Evolutionary conservation across 2,797 vertebrate genomes (phyloP).

Genomic region (Gouania willdenowi): DNA sequence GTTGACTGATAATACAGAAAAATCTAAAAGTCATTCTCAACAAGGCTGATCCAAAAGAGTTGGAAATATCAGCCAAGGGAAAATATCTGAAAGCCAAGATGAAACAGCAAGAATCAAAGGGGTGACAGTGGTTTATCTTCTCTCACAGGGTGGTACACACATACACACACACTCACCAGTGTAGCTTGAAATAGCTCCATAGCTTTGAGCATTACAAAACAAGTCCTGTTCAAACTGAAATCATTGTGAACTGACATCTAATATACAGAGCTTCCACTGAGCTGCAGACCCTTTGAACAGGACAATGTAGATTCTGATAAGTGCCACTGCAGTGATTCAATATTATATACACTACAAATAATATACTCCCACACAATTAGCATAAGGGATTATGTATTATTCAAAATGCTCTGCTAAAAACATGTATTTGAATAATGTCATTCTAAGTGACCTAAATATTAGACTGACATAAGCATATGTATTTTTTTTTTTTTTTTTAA

Average conservation of each 20-base stretch:
- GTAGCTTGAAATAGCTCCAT: slow-evolving; percentile 34
- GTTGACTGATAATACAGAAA: slow-evolving; percentile 7
- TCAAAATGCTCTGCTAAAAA: slow-evolving; percentile 20
- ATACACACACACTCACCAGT: slow-evolving; percentile 27
- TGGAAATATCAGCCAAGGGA: slow-evolving; percentile 18
- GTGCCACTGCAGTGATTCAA: slow-evolving; percentile 6
- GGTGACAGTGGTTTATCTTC: slow-evolving; percentile 20
- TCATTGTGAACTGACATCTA: slow-evolving; percentile 4
- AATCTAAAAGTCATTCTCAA: slow-evolving; percentile 16
- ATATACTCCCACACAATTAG: slow-evolving; percentile 24
- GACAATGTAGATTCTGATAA: slow-evolving; percentile 21
- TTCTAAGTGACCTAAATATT: slow-evolving; percentile 47
- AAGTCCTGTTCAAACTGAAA: slow-evolving; percentile 13
- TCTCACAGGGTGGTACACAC: slow-evolving; percentile 5
- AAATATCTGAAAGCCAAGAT: slow-evolving; percentile 11
- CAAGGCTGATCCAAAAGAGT: slow-evolving; percentile 7
- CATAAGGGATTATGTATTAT: slow-evolving; percentile 27
- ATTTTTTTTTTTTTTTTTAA: no score
- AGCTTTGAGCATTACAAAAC: slow-evolving; percentile 23
- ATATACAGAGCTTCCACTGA: background rate
- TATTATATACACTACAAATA: slow-evolving; percentile 35
- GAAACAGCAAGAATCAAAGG: slow-evolving; percentile 8
- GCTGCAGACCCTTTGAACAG: background rate
- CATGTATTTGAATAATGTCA: slow-evolving; percentile 10
- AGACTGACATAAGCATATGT: slow-evolving; percentile 46